Evolutionary conservation across 1,140 invertebrate species (phyloP).

Genomic region (Augochlora pura): DNA sequence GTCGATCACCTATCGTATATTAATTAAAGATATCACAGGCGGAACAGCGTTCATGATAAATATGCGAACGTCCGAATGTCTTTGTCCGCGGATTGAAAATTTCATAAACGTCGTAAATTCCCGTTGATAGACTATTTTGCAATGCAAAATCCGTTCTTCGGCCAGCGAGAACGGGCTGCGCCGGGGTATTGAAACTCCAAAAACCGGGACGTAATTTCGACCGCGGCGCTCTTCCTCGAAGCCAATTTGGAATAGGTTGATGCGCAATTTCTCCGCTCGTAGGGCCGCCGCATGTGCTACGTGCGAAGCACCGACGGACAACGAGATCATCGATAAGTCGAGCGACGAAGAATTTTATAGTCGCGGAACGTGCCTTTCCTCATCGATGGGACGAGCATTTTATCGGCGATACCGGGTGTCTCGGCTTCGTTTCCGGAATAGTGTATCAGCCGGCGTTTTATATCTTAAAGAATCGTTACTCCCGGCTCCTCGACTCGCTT

Average conservation of each 20-base stretch:
- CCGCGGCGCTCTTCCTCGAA: too few species aligned
- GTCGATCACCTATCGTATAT: too few species aligned
- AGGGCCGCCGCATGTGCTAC: neutral
- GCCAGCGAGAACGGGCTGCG: too few species aligned
- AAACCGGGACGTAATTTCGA: neutral
- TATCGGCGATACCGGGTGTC: slow-evolving; percentile 15
- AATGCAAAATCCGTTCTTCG: neutral
- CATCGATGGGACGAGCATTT: slow-evolving; percentile 21
- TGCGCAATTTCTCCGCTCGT: neutral
- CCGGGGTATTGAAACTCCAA: neutral
- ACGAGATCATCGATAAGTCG: slow-evolving; percentile 29
- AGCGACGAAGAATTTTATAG: slow-evolving; percentile 31
- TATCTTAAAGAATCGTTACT: neutral
- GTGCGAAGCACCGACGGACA: slow-evolving; percentile 13
- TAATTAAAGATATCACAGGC: too few species aligned
- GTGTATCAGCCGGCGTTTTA: neutral
- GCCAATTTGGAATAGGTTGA: slow-evolving; percentile 8
- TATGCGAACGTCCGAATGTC: too few species aligned
- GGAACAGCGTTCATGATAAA: too few species aligned
- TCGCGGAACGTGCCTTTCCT: slow-evolving; percentile 18
- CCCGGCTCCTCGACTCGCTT: neutral
- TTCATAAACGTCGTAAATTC: too few species aligned
- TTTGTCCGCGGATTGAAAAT: too few species aligned
- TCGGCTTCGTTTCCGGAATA: too few species aligned
- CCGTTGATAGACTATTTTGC: too few species aligned